Evolutionary conservation across 1,140 invertebrate species (phyloP).

Genomic region (Mycetomoellerius zeteki): DNA sequence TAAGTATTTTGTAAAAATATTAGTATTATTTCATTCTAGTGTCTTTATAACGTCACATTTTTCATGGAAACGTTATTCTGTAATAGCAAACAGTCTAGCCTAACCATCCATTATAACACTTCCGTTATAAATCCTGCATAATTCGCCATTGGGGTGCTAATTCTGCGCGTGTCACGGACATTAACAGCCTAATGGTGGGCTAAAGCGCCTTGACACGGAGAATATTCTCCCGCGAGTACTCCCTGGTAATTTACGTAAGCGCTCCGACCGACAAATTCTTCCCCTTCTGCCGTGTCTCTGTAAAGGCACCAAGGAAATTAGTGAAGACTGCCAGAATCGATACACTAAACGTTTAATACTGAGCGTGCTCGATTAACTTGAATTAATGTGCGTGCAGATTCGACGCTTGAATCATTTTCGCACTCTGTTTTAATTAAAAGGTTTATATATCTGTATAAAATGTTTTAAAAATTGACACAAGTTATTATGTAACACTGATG

Average conservation of each 20-base stretch:
- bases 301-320: constrained; percentile 24
- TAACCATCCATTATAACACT: constrained; percentile 50
- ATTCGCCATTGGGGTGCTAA: constrained; percentile 76
- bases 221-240: constrained; percentile 51
- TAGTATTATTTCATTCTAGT: neutral
- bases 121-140: constrained; percentile 67
- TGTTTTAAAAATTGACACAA: neutral
- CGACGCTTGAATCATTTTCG: neutral
- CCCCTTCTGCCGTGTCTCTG: neutral
- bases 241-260: constrained; percentile 65
- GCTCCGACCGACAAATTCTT: constrained; percentile 44
- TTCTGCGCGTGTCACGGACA: constrained; percentile 73
- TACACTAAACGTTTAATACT: constrained; percentile 36
- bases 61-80: neutral
- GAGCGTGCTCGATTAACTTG: constrained; percentile 16
- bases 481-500: neutral
- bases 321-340: constrained; percentile 10
- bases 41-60: constrained; percentile 10
- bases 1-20: neutral
- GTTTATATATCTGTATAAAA: neutral
- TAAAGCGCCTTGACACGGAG: constrained; percentile 69
- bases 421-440: neutral
- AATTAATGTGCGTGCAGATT: neutral
- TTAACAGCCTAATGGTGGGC: constrained; percentile 73
- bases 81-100: constrained; percentile 22